Conservation (phyloP, 2,888 invertebrate species). For the Caenorhabditis sp. region DNA sequence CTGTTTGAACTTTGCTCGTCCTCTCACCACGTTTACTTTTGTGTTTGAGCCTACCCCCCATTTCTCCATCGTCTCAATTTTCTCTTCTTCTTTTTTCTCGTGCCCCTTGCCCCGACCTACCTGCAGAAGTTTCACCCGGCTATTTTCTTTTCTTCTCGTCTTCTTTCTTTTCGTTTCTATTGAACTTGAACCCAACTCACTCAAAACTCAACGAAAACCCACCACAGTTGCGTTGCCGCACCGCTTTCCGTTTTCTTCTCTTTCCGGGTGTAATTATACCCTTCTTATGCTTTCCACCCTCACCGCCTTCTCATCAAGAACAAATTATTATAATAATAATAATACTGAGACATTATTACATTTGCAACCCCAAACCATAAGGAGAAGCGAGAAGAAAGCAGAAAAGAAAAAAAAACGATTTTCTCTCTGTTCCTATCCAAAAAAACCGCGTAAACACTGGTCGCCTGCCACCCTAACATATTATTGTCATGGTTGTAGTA, state of each 20-base stretch:
- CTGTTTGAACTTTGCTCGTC: constrained; percentile 53
- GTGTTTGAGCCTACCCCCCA: constrained; percentile 24
- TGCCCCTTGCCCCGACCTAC: not conserved
- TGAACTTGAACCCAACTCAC: too few species aligned
- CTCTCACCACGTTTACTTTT: constrained; percentile 12
- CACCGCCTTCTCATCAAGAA: constrained; percentile 16
- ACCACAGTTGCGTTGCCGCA: too few species aligned
- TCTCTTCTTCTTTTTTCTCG: not conserved
- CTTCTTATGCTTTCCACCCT: too few species aligned
- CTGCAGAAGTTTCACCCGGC: too few species aligned
- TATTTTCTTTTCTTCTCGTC: not conserved
- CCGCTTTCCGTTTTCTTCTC: not conserved
- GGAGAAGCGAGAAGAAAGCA: not conserved
- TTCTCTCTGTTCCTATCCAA: not conserved
- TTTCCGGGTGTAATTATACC: constrained; percentile 14
- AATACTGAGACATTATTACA: too few species aligned
- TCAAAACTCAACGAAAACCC: too few species aligned
- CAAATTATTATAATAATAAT: too few species aligned
- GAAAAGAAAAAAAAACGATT: not conserved
- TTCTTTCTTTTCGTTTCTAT: not conserved
- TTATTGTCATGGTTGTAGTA: not conserved
- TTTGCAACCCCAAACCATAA: too few species aligned
- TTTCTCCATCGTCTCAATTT: not conserved
- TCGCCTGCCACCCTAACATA: constrained; percentile 4
- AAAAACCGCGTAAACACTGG: not conserved